Base-by-base conservation (phyloP, 2,113 vertebrate species). In the Lucifuga dentata region DNA sequence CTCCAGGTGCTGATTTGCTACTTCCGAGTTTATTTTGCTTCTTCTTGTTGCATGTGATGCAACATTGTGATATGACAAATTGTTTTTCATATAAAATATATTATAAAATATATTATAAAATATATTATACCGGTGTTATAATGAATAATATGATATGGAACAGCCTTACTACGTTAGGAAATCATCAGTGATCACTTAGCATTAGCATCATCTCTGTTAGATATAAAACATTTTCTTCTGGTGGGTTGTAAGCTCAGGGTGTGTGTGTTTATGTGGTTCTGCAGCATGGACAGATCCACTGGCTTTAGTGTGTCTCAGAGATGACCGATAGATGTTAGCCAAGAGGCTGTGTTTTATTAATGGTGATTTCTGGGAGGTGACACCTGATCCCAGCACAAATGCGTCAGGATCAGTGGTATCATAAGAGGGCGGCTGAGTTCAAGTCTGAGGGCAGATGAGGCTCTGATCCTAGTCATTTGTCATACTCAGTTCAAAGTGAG, bases 341-440 rank as follows among this genome's bases (percentile, higher is more conserved):
- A 23, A 62, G 57, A 72, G 33, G 33, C 38, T 29, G 21, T 13
- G 17, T 79, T 88, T 83, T 73, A 83, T 84, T 83, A 86, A 83
- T 86, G 72, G 80, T 45, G 76, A 76, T 76, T 67, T 81, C 48
- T 73, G 29, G 57, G 73, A 68, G 56, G 65, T 73, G 83, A 87
- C 84, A 88, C 69, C 64, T 75, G 86, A 86, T 73, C 68, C 78
- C 81, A 73, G 80, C 76, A 64, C 64, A 41, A 80, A 82, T 83
- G 35, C 38, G 10, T 8, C 45, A 40, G 64, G 82, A 81, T 90
- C 69, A 77, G 71, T 1, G 23, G 35, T 70, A 86, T 84, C 79
- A 63, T 29, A 52, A 41, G 57, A 72, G 56, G 16, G 33, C 13
- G n/a, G 55, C 39, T 36, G 50, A 78, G 78, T 76, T 84, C 77